phyloP scores from a whole-genome alignment of 2,113 vertebrate species.

The Uria lomvia region DNA sequence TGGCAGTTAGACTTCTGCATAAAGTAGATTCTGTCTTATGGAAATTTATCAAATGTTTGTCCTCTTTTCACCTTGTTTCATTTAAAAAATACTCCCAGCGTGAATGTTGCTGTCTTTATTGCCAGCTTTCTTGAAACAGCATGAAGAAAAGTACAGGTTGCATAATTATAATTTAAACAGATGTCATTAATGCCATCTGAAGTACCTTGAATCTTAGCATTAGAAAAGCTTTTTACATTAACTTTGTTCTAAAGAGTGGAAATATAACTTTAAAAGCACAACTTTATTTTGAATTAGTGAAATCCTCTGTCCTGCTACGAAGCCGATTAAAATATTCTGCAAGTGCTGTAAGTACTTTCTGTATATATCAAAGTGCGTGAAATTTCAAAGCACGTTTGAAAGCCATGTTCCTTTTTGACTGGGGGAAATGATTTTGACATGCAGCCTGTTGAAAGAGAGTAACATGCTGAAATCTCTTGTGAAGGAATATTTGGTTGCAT shows the following conservation, averaged over 20 bases:
- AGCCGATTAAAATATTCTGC: background rate
- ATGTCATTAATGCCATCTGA: background rate
- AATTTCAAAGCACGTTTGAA: slow-evolving; percentile 16
- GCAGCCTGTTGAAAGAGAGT: background rate
- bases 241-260: background rate
- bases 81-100: background rate
- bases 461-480: background rate
- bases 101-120: background rate
- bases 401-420: background rate
- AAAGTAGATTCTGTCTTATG: background rate
- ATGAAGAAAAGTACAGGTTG: background rate
- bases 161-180: background rate
- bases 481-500: background rate
- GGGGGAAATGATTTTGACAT: background rate
- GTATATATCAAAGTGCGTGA: background rate
- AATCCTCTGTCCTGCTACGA: background rate
- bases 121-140: background rate
- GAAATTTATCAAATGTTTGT: background rate
- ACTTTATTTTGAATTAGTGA: background rate
- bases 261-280: background rate
- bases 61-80: slow-evolving; percentile 6
- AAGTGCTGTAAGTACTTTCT: background rate
- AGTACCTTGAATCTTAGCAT: background rate
- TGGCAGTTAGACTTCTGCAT: background rate
- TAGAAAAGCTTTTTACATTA: background rate